phyloP scores from a whole-genome alignment of 2,797 vertebrate species.

The Ceryle rudis region DNA sequence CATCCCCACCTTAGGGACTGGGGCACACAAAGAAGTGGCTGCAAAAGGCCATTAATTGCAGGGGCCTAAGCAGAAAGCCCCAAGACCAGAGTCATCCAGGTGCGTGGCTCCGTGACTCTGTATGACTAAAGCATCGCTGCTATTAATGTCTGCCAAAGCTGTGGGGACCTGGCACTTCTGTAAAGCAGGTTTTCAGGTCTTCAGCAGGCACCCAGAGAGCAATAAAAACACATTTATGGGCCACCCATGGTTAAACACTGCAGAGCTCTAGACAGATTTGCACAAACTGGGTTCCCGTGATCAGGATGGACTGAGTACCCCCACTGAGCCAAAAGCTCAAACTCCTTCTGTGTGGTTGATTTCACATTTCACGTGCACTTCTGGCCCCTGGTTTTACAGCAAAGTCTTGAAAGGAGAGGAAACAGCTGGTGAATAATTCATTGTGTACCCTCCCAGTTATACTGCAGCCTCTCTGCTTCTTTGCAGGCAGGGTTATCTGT shows the following conservation, averaged over 20 bases:
- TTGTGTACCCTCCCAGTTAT: conserved; percentile 12
- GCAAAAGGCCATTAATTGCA: neutral
- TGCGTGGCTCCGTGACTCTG: neutral
- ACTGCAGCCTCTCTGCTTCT: neutral
- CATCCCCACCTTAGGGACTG: neutral
- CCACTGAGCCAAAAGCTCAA: neutral
- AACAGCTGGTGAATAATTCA: conserved; percentile 47
- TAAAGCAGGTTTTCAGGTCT: neutral
- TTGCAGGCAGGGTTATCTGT: conserved; percentile 34
- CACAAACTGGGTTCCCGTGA: neutral
- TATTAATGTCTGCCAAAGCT: neutral
- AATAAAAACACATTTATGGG: neutral
- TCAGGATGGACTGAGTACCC: neutral
- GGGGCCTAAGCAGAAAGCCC: neutral
- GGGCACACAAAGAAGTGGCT: neutral
- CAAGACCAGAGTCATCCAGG: neutral
- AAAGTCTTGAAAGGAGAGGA: conserved; percentile 10
- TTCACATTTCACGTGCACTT: neutral
- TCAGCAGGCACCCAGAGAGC: neutral
- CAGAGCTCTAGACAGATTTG: neutral
- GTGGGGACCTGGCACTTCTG: neutral
- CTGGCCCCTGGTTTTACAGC: neutral
- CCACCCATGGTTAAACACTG: neutral
- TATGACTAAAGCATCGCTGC: neutral
- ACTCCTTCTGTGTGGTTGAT: neutral